These are phyloP conservation scores for Pseudotriccus pelzelni DNA, from an alignment of 2,797 vertebrate species.

Conservation along the genomic window DNA sequence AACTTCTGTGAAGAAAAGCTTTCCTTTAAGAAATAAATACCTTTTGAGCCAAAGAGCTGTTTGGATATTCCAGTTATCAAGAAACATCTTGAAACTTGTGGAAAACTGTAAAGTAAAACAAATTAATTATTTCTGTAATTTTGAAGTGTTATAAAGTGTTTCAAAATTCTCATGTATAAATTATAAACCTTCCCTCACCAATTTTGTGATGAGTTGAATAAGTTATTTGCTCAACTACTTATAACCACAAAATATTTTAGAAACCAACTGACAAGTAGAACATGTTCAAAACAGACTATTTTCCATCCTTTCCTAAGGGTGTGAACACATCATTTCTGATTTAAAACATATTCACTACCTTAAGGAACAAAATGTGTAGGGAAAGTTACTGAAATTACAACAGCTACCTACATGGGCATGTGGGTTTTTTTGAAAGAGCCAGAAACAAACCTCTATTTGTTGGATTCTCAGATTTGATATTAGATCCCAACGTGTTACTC, in stretches of 20 bases:
- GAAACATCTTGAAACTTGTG: conserved; percentile 98
- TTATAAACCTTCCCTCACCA: background rate
- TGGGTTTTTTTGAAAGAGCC: background rate
- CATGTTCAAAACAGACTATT: background rate
- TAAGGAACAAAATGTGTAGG: background rate
- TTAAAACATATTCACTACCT: background rate
- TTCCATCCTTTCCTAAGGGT: background rate
- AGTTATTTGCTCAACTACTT: background rate
- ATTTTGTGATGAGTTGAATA: background rate
- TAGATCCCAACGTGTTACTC: conserved; percentile 89
- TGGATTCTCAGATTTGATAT: conserved; percentile 95
- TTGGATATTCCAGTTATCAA: conserved; percentile 99
- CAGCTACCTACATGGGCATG: background rate
- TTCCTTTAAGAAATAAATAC: conserved; percentile 70
- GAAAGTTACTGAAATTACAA: background rate
- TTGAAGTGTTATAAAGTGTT: background rate
- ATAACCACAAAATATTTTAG: background rate
- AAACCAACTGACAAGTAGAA: background rate
- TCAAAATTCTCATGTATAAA: background rate
- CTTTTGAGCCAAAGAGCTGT: conserved; percentile 98
- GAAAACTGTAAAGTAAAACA: conserved; percentile 84
- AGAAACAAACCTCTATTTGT: conserved; percentile 90
- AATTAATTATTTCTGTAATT: background rate
- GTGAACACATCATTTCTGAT: background rate
- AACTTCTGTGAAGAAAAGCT: background rate